These are phyloP conservation scores for Macrotrachela quadricornifera DNA, from an alignment of 1,140 invertebrate genomes.

Conservation along the genomic window DNA sequence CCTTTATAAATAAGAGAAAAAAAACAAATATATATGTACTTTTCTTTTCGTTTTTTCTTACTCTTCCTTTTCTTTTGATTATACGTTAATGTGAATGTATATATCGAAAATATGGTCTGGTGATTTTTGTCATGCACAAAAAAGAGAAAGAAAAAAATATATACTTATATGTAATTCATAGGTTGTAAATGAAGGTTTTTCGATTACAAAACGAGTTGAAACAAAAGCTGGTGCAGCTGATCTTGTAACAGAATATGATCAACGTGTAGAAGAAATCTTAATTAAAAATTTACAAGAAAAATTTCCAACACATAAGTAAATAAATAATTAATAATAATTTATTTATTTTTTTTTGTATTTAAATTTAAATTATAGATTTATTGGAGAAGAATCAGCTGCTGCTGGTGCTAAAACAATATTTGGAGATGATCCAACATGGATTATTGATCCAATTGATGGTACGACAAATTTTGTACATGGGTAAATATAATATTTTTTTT, in stretches of 20 bases:
- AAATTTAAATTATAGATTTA: slow-evolving; percentile 47
- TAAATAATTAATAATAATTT: not conserved
- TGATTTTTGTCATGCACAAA: no score
- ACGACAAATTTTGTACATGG: slow-evolving; percentile 36
- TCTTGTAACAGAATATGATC: slow-evolving; percentile 84
- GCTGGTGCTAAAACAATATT: slow-evolving; percentile 47
- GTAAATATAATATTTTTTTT: slow-evolving; percentile 14
- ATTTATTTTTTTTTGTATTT: not conserved
- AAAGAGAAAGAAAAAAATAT: no score
- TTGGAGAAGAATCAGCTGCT: slow-evolving; percentile 62
- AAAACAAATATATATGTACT: no score
- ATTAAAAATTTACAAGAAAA: slow-evolving; percentile 48
- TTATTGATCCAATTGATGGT: slow-evolving; percentile 51
- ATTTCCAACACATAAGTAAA: slow-evolving; percentile 66
- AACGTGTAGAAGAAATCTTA: slow-evolving; percentile 65
- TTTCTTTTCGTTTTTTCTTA: no score
- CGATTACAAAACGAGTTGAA: slow-evolving; percentile 44
- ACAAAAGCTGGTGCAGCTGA: slow-evolving; percentile 66
- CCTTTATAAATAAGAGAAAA: no score
- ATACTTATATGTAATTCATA: slow-evolving; percentile 17
- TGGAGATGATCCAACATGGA: slow-evolving; percentile 81
- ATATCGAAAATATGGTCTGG: no score
- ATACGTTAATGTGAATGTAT: no score
- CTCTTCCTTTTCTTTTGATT: no score
- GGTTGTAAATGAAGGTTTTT: slow-evolving; percentile 47